Conservation (phyloP, 2,888 invertebrate species). For the Phymatocera aterrima region DNA sequence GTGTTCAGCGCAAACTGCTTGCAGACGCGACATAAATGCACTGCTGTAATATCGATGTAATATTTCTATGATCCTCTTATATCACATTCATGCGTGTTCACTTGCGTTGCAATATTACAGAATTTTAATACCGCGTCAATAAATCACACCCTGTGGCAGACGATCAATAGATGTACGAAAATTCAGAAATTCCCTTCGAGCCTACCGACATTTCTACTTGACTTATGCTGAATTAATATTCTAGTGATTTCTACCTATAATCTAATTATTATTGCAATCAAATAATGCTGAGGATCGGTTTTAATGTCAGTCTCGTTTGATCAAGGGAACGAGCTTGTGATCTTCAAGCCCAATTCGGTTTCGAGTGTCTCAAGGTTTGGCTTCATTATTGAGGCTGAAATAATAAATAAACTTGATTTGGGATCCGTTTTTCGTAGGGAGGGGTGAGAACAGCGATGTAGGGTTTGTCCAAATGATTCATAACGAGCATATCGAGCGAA, state of each 20-base stretch:
- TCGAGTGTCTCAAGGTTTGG: background rate
- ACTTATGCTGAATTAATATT: background rate
- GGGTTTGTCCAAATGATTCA: too few relatives aligned
- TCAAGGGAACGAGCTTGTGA: background rate
- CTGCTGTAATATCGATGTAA: background rate
- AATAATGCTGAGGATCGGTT: background rate
- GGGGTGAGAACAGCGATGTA: too few relatives aligned
- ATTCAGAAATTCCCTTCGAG: too few relatives aligned
- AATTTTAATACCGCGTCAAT: background rate
- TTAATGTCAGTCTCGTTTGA: background rate
- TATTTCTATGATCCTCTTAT: too few relatives aligned
- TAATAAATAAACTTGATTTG: background rate
- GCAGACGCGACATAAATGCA: background rate
- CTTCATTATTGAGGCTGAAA: slow-evolving; percentile 6
- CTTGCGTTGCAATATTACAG: background rate
- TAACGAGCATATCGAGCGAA: too few relatives aligned
- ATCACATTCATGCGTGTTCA: background rate
- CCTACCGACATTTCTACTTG: background rate
- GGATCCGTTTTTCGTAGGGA: background rate
- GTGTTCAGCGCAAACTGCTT: background rate
- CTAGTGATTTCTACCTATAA: background rate
- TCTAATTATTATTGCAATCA: background rate
- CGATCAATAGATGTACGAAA: background rate
- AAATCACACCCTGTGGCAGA: background rate
- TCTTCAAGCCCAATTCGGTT: slow-evolving; percentile 9